These are phyloP conservation scores for Catostylus mosaicus DNA, from an alignment of 30 jellyfish, hydroid and myxozoan genomes.

Conservation along the genomic window DNA sequence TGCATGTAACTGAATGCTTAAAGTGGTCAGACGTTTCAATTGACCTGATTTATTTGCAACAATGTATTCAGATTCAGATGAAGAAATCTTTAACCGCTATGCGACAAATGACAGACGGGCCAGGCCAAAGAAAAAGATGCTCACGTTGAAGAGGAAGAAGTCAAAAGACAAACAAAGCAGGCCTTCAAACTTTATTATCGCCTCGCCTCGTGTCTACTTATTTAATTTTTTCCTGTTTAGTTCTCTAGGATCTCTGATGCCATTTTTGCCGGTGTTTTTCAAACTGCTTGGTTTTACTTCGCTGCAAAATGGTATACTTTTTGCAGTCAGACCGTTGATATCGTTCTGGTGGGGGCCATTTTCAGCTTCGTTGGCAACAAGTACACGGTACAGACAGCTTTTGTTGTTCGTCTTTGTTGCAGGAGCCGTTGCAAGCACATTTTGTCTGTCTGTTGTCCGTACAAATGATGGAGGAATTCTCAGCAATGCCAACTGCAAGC, in stretches of 20 bases:
- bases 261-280: conserved; percentile 74
- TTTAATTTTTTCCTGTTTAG: conserved; percentile 71
- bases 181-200: not conserved
- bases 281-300: conserved; percentile 68
- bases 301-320: conserved; percentile 60
- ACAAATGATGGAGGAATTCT: conserved; percentile 54
- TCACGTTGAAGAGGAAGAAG: not conserved
- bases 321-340: conserved; percentile 56
- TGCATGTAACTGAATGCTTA: too few relatives aligned
- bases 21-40: too few relatives aligned
- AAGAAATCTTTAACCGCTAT: conserved; percentile 30
- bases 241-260: conserved; percentile 66
- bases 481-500: conserved; percentile 22
- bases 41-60: not conserved
- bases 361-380: conserved; percentile 47
- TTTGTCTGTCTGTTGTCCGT: conserved; percentile 50
- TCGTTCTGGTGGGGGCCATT: conserved; percentile 83
- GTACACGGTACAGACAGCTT: conserved; percentile 31
- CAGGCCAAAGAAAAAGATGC: conserved; percentile 11
- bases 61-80: conserved; percentile 24
- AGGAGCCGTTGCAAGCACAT: conserved; percentile 67
- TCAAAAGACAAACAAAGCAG: not conserved
- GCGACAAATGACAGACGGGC: conserved; percentile 18
- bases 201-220: conserved; percentile 63
- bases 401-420: conserved; percentile 65